Conservation (phyloP, 2,888 invertebrate species). For the Eupithecia subumbrata region DNA sequence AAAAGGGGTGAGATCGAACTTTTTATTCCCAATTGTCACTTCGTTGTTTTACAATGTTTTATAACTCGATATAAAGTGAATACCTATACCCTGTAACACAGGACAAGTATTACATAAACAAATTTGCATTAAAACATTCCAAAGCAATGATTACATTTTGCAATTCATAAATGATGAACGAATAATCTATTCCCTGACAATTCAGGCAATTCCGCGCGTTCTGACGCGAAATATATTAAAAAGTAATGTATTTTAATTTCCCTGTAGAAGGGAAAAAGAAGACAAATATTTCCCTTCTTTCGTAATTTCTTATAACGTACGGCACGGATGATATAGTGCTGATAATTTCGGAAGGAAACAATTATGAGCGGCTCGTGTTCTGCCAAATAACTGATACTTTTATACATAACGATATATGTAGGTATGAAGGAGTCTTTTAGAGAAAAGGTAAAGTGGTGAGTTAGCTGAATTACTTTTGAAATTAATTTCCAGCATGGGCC, state of each 20-base stretch:
- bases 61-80: neutral
- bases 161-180: neutral
- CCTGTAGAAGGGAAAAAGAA: constrained; percentile 50
- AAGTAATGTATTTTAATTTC: constrained; percentile 56
- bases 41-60: neutral
- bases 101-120: neutral
- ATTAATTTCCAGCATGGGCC: too few relatives aligned
- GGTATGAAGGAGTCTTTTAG: neutral
- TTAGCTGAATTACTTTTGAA: too few relatives aligned
- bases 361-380: constrained; percentile 20
- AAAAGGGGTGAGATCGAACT: too few relatives aligned
- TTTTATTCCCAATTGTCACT: too few relatives aligned
- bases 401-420: neutral
- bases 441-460: too few relatives aligned
- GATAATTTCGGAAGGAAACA: constrained; percentile 17
- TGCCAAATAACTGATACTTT: constrained; percentile 1
- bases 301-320: constrained; percentile 51
- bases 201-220: constrained; percentile 27
- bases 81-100: neutral
- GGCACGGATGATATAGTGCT: constrained; percentile 10
- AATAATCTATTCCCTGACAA: neutral
- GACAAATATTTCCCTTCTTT: constrained; percentile 51
- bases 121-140: neutral
- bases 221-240: constrained; percentile 48
- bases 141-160: neutral